A percentile compares a stretch with the other conserved stretches of the same genome.
These are phyloP conservation scores for Monarcha castaneiventris DNA, from an alignment of 2,113 vertebrate species.

Conservation along the genomic window DNA sequence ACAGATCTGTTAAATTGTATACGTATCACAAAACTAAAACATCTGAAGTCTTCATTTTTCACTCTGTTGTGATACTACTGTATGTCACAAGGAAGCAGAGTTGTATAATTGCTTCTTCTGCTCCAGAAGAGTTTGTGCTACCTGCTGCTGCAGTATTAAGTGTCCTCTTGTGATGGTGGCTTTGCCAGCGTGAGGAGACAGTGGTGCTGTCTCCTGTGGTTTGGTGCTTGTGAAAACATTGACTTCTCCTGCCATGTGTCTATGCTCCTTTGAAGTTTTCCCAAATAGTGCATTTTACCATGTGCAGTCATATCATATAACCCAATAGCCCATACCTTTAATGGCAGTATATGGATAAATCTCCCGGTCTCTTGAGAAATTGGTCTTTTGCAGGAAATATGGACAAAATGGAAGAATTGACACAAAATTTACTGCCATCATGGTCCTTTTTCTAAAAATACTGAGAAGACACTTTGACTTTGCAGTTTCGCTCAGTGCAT, in stretches of 20 bases:
- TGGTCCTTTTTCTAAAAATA: neutral
- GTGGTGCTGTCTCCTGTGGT: neutral
- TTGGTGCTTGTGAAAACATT: neutral
- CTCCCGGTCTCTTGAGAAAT: neutral
- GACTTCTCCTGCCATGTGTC: neutral
- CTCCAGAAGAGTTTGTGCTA: neutral
- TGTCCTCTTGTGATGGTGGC: neutral
- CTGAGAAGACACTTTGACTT: neutral
- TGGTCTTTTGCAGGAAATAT: neutral
- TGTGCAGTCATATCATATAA: neutral
- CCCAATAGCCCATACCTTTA: neutral
- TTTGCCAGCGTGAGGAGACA: neutral
- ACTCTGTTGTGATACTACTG: neutral
- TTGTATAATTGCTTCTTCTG: neutral
- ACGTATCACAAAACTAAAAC: neutral
- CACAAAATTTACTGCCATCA: neutral
- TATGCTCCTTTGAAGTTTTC: neutral
- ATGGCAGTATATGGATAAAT: neutral
- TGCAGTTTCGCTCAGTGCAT: rapidly evolving
- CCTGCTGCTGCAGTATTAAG: neutral
- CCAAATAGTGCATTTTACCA: neutral
- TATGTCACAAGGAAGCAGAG: neutral
- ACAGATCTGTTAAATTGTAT: neutral
- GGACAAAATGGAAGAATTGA: neutral
- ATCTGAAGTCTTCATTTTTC: neutral